A percentile compares a stretch with the other conserved stretches of the same genome.
Evolutionary conservation across 2,113 vertebrate species (phyloP).

Genomic region (Phylloscopus trochiloides): DNA sequence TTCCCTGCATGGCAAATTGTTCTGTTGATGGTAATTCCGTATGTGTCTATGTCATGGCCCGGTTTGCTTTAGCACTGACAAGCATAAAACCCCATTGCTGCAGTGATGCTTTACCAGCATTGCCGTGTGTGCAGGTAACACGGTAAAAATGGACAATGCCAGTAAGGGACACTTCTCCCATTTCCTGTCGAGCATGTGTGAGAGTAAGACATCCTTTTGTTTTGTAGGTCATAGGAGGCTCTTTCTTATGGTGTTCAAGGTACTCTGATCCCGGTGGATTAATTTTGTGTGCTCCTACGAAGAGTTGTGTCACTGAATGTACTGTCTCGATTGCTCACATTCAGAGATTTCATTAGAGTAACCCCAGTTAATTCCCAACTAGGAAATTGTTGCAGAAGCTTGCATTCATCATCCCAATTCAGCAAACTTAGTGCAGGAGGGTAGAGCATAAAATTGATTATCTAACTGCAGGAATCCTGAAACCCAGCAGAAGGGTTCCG

Average conservation of each 20-base stretch:
- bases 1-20: constrained; percentile 73
- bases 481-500: background rate
- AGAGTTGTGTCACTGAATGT: constrained; percentile 17
- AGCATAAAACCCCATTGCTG: constrained; percentile 24
- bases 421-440: background rate
- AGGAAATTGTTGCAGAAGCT: constrained; percentile 23
- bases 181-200: background rate
- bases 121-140: constrained; percentile 3
- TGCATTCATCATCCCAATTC: background rate
- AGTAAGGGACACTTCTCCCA: constrained; percentile 6
- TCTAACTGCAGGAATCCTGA: background rate
- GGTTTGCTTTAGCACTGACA: constrained; percentile 57
- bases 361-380: background rate
- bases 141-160: background rate
- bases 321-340: constrained; percentile 11
- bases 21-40: constrained; percentile 24
- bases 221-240: constrained; percentile 1
- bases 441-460: constrained; percentile 24
- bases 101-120: constrained; percentile 34
- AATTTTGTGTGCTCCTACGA: background rate
- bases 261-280: constrained; percentile 6
- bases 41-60: constrained; percentile 57
- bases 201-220: constrained; percentile 35
- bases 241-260: background rate
- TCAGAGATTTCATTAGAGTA: constrained; percentile 6